These are phyloP conservation scores for Paratrypauchen microcephalus DNA, from an alignment of 2,797 vertebrate genomes.

Conservation along the genomic window DNA sequence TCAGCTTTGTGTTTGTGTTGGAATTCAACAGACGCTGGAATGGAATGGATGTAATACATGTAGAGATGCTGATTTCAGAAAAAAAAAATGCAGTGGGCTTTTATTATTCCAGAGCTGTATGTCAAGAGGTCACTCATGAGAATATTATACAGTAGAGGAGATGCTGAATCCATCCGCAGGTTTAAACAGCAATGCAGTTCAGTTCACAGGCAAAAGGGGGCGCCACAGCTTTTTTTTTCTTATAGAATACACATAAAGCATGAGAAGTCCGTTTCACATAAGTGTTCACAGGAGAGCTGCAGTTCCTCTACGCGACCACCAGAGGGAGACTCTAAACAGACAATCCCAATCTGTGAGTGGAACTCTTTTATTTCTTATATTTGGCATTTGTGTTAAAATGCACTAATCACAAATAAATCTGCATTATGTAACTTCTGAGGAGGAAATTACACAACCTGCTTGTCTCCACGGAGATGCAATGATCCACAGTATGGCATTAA, in stretches of 20 bases:
- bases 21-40: too few relatives aligned
- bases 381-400: too few relatives aligned
- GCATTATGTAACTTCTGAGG: too few relatives aligned
- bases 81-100: too few relatives aligned
- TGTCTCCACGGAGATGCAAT: too few relatives aligned
- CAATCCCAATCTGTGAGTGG: neutral
- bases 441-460: too few relatives aligned
- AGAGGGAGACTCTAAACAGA: slow-evolving; percentile 45
- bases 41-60: too few relatives aligned
- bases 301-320: slow-evolving; percentile 49
- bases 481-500: too few relatives aligned
- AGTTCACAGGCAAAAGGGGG: slow-evolving; percentile 50
- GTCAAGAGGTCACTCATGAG: slow-evolving; percentile 17
- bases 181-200: slow-evolving; percentile 51
- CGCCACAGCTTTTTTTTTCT: slow-evolving; percentile 22
- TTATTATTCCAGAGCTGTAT: too few relatives aligned
- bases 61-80: too few relatives aligned
- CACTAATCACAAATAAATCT: too few relatives aligned
- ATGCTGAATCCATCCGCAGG: slow-evolving; percentile 22
- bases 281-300: slow-evolving; percentile 29
- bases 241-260: slow-evolving; percentile 18
- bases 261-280: slow-evolving; percentile 7
- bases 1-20: too few relatives aligned
- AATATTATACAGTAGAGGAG: slow-evolving; percentile 1
- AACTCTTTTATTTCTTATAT: neutral